Evolutionary conservation across 1,140 invertebrate genomes (phyloP), one percentile per base, ranked within the genome.

Genomic region (Lordiphosa collinella): DNA sequence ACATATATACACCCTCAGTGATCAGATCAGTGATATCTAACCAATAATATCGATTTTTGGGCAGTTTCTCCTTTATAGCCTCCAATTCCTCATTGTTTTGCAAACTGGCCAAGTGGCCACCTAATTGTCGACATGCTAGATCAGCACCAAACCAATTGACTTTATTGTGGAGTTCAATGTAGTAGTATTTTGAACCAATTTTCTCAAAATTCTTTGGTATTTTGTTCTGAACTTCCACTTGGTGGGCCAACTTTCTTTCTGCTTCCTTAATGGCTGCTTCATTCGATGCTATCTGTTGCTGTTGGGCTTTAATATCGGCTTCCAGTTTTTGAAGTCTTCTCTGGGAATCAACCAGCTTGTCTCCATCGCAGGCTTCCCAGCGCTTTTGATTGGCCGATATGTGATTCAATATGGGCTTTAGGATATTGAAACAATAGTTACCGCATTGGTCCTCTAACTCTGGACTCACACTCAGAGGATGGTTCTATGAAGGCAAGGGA

Each of bases 351-450:
- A 7, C 10, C 5, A 41, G 7, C 25, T 41, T 11, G 6, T 6
- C 36, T 14, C 3, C n/a, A 37, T 29, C 25, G 9, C n/a, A 38
- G 7, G 3, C 13, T 10, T 14, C 10, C 36, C 36, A 38, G 4
- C 36, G 2, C 3, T 38, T 4, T 4, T 38, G 36, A 38, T 38
- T 38, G 36, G 36, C 36, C 8, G 36, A 12, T 8, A 62, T 37
- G 14, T 62, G 52, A 0, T 56, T 43, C 44, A 56, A 3, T 29
- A 56, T 56, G 3, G 59, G 52, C 11, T 44, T 62, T 1, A 62
- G 5, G 1, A 43, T 11, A 25, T 56, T 37, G 2, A 36, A 37
- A 13, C 59, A 56, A 9, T 56, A 62, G 2, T 31, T 14, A 56
- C 22, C 52, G 7, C 59, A 62, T 8, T 34, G 8, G 3, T 22